Percentiles rank a stretch among this genome's conserved stretches.
phyloP scores from a whole-genome alignment of 2,797 vertebrate species.

The Lindbergichthys nudifrons region DNA sequence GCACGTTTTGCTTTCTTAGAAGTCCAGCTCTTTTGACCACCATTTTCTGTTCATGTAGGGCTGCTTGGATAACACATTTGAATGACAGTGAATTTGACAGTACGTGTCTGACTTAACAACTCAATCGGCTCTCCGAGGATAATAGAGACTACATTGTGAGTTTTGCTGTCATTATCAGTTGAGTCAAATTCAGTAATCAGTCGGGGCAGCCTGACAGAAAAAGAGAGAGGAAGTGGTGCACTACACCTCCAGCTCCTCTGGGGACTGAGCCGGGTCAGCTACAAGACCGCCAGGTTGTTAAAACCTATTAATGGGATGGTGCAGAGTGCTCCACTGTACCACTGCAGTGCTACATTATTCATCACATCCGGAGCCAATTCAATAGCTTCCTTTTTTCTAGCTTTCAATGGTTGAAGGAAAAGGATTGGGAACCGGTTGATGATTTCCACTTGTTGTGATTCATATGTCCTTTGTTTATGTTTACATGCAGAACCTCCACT shows the following conservation, averaged over 20 bases:
- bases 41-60: not conserved
- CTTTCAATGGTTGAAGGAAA: slow-evolving; percentile 52
- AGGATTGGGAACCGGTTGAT: slow-evolving; percentile 55
- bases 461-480: slow-evolving; percentile 70
- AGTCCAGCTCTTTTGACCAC: not conserved
- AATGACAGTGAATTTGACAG: slow-evolving; percentile 4
- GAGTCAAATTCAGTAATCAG: slow-evolving; percentile 57
- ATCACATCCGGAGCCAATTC: slow-evolving; percentile 71
- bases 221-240: slow-evolving; percentile 57
- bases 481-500: slow-evolving; percentile 69
- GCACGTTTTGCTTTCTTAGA: slow-evolving; percentile 17
- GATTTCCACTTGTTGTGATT: slow-evolving; percentile 74
- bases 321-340: slow-evolving; percentile 64
- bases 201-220: slow-evolving; percentile 45
- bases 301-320: slow-evolving; percentile 79
- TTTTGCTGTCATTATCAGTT: slow-evolving; percentile 52
- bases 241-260: slow-evolving; percentile 62
- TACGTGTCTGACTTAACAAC: slow-evolving; percentile 7
- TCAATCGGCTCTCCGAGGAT: slow-evolving; percentile 14
- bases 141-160: slow-evolving; percentile 28
- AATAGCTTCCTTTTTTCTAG: slow-evolving; percentile 52
- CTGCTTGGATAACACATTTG: not conserved
- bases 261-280: slow-evolving; percentile 75
- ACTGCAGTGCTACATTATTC: slow-evolving; percentile 80
- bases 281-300: slow-evolving; percentile 78